Evolutionary conservation across 2,113 vertebrate genomes (phyloP).

Genomic region (Halcyon senegalensis): DNA sequence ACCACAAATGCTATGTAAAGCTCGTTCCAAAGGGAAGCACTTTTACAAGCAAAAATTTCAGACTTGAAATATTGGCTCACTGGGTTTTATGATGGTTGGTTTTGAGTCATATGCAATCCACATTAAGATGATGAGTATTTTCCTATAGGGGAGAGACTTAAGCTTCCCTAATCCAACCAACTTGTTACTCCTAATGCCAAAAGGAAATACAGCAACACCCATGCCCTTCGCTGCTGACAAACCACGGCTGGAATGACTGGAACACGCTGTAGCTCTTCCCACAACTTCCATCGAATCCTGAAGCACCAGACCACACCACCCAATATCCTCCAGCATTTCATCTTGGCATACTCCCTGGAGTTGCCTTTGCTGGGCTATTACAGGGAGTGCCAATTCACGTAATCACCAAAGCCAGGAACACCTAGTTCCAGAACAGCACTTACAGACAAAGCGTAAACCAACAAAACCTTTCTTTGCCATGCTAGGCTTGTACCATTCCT

Average conservation of each 20-base stretch:
- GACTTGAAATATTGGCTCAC: slow-evolving; percentile 25
- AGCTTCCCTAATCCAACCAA: slow-evolving; percentile 40
- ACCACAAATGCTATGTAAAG: not conserved
- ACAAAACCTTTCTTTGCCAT: slow-evolving; percentile 32
- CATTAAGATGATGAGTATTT: slow-evolving; percentile 56
- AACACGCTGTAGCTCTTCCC: slow-evolving; percentile 27
- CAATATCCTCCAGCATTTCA: slow-evolving; percentile 4
- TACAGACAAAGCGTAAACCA: slow-evolving; percentile 35
- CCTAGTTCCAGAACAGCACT: slow-evolving; percentile 58
- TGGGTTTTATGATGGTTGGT: slow-evolving; percentile 34
- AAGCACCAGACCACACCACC: not conserved
- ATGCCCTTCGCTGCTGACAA: slow-evolving; percentile 51
- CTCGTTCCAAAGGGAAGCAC: not conserved
- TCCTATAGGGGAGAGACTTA: slow-evolving; percentile 64
- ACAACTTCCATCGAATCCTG: slow-evolving; percentile 20
- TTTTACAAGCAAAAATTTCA: not conserved
- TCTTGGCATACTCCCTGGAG: slow-evolving; percentile 26
- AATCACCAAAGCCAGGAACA: slow-evolving; percentile 34
- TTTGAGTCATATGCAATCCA: slow-evolving; percentile 59
- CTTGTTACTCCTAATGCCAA: slow-evolving; percentile 54
- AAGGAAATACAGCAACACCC: slow-evolving; percentile 63
- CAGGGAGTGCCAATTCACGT: slow-evolving; percentile 25
- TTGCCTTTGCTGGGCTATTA: slow-evolving; percentile 11
- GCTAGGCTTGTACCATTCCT: not conserved
- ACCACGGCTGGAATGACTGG: slow-evolving; percentile 41